Conservation (phyloP, 2,113 vertebrate species). For the Montifringilla adamsi region DNA sequence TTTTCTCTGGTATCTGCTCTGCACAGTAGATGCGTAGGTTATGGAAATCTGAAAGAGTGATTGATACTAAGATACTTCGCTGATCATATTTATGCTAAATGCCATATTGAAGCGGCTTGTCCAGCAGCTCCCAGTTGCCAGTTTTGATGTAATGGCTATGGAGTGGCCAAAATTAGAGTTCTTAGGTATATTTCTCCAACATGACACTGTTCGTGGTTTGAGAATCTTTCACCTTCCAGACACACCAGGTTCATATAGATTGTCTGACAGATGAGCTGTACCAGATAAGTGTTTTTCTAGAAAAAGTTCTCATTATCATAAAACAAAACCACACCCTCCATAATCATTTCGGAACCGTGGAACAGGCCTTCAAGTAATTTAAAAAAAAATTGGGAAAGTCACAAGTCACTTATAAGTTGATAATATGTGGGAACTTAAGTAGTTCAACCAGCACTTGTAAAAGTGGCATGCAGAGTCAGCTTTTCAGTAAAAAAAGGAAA, state of each 20-base stretch:
- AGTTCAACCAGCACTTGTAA: neutral
- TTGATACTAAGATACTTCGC: neutral
- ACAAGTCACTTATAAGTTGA: neutral
- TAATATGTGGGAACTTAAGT: neutral
- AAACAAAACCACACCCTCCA: neutral
- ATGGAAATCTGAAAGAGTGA: neutral
- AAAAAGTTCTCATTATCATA: neutral
- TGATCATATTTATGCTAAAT: neutral
- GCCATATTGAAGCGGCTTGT: neutral
- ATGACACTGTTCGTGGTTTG: neutral
- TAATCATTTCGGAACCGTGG: neutral
- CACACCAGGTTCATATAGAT: neutral
- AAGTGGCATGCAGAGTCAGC: neutral
- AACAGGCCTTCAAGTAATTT: neutral
- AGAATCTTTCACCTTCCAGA: neutral
- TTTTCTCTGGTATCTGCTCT: neutral
- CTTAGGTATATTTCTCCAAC: neutral
- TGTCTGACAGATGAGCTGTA: neutral
- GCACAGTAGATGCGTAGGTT: neutral
- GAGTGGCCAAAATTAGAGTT: neutral
- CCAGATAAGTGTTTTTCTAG: neutral
- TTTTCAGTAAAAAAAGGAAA: slow-evolving; percentile 36
- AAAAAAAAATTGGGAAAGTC: neutral
- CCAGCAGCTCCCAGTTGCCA: neutral
- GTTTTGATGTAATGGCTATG: neutral